Evolutionary conservation across 2,113 vertebrate species (phyloP), one percentile per base, ranked within the genome.

Genomic region (Pogonocichla stellata): DNA sequence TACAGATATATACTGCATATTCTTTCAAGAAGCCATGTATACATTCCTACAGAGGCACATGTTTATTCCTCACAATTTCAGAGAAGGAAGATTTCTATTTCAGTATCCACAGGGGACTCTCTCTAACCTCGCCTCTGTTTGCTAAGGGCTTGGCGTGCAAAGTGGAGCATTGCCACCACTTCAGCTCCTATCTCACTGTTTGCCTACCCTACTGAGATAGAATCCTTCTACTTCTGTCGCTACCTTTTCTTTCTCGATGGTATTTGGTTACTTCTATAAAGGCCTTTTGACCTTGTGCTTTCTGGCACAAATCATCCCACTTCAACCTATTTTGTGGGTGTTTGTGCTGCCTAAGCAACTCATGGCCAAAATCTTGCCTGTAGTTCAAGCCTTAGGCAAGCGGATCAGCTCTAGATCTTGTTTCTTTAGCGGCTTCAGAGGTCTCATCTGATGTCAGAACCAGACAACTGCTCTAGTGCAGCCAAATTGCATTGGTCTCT

Each of bases 41-140:
- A 14, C 4, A 2, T 58, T 82, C 24, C 74, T 60, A 26, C 12
- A 74, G 38, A 42, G 8, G 10, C 0, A 0, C 2, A 3, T 23
- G 14, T 65, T 70, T 25, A 4, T 66, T 38, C 19, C 33, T 78
- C 5, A 50, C 14, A 50, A 8, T 40, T 74, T 61, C 31, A 87
- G 66, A 53, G 8, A 64, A 50, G 24, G n/a, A 71, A 50, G 33
- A 42, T 66, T 87, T 70, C 25, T 16, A 23, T 65, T 81, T 48
- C 10, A 14, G 1, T 58, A 50, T 70, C 24, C n/a, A 23, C 22
- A 61, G 25, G 58, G 15, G 17, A 29, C 25, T 38, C 40, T 19
- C 12, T 70, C 9, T 70, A 84, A 57, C 14, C 14, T 40, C 14
- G 51, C 3, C 54, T 50, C 18, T 38, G 5, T 61, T 72, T 65